Conservation (phyloP, 1,140 invertebrate species). For the Drosophila nigrodunni region DNA sequence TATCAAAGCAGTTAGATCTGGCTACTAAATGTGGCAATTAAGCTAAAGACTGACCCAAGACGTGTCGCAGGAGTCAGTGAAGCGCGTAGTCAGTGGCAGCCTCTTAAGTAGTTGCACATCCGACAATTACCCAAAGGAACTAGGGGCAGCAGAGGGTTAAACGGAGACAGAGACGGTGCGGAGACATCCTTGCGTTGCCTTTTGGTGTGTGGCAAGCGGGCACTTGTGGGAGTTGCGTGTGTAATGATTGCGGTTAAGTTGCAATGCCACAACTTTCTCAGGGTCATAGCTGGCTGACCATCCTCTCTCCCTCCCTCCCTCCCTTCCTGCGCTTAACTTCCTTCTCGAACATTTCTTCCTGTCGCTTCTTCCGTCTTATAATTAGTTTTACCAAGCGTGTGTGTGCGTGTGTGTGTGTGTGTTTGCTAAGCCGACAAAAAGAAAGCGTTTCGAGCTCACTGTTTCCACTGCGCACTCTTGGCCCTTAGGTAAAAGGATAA, state of each 20-base stretch:
- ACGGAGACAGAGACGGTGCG: too few species aligned
- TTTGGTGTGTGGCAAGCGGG: slow-evolving; percentile 14
- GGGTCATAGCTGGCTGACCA: slow-evolving; percentile 72
- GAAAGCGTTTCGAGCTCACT: slow-evolving; percentile 8
- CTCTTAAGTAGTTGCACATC: slow-evolving; percentile 73
- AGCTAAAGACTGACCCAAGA: slow-evolving; percentile 45
- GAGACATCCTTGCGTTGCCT: too few species aligned
- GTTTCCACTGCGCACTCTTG: slow-evolving; percentile 19
- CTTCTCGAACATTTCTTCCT: background rate
- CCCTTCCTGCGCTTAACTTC: background rate
- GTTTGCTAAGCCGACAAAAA: slow-evolving; percentile 22
- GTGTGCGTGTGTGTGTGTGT: slow-evolving; percentile 6
- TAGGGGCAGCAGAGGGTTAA: too few species aligned
- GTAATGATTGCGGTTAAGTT: slow-evolving; percentile 76
- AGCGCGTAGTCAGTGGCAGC: slow-evolving; percentile 54
- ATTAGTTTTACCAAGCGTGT: slow-evolving; percentile 39
- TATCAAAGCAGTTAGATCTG: background rate
- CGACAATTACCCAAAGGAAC: slow-evolving; percentile 58
- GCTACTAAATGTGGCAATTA: slow-evolving; percentile 74
- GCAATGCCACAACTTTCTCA: slow-evolving; percentile 58
- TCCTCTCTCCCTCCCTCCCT: background rate
- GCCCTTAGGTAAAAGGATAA: slow-evolving; percentile 67
- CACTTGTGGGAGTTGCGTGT: slow-evolving; percentile 47
- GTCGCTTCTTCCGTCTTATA: slow-evolving; percentile 15
- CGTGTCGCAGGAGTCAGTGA: slow-evolving; percentile 38